Base-by-base conservation (phyloP, 2,797 vertebrate genomes). In the Valencia hispanica region DNA sequence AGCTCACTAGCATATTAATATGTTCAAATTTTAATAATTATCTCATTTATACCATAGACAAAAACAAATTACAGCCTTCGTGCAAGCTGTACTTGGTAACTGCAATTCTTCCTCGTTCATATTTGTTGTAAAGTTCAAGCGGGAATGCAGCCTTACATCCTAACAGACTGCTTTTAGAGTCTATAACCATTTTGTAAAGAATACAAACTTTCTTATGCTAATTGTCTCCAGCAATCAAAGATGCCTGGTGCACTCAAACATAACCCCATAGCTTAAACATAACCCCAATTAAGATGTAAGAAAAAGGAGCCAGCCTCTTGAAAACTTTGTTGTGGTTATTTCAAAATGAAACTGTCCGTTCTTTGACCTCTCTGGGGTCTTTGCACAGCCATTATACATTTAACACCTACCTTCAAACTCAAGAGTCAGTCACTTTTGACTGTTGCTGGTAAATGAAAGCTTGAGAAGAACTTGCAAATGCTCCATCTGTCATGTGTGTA, bases 351-450 rank as follows among this genome's bases (percentile, higher is more conserved):
- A 50, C 22, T 68, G 51, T 22, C 22, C 41, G 43, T 61, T 61
- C 59, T 61, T 34, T 61, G 55, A n/a, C 55, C 70, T 70, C 88
- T 79, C 65, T 48, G 75, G 87, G 85, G 87, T 36, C 39, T 87
- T 74, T 36, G 65, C 75, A 81, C 51, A 20, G 79, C 77, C 39
- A 47, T 79, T 81, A 68, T 80, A 78, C 79, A 84, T 88, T 88
- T 91, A 91, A 84, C 85, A 81, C 77, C 80, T 68, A 14, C 80
- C 87, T 84, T 90, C 80, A 84, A 91, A 87, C 69, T 72, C 36
- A 53, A 83, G 82, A 15, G 87, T 90, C 88, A 87, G 48, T 68
- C 88, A 87, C 87, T 86, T 84, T 80, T 1, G 65, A 74, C 72
- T 82, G 81, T 78, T 73, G 57, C 77, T 47, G 71, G 73, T 61